Percentiles rank a stretch among this genome's conserved stretches.
Evolutionary conservation across 2,113 vertebrate species (phyloP).

Genomic region (Carlito syrichta): DNA sequence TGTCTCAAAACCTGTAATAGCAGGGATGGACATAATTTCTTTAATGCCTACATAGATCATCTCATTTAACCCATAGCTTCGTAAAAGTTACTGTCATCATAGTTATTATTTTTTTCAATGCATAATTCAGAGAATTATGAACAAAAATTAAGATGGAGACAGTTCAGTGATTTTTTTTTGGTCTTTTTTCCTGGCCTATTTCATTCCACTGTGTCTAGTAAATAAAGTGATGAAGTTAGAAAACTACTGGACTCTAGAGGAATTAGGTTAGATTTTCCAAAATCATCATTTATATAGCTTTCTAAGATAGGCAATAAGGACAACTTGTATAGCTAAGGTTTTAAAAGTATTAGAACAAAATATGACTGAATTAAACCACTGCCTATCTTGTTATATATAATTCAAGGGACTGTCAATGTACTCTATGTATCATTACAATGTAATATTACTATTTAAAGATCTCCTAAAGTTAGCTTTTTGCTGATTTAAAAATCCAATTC

Average conservation of each 20-base stretch:
- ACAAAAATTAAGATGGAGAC: not conserved
- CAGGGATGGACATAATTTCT: not conserved
- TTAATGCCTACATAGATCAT: not conserved
- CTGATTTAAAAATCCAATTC: not conserved
- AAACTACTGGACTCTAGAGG: not conserved
- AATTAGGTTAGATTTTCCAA: conserved; percentile 10
- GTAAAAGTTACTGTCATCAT: not conserved
- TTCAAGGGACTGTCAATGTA: not conserved
- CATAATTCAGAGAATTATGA: not conserved
- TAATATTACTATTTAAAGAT: not conserved
- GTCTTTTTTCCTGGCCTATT: not conserved
- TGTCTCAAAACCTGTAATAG: not conserved
- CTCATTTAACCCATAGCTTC: not conserved
- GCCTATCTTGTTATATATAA: not conserved
- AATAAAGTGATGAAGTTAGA: conserved; percentile 31
- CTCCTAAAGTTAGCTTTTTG: not conserved
- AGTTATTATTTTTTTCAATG: not conserved
- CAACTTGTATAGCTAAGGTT: conserved; percentile 8
- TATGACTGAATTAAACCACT: not conserved
- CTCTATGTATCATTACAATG: not conserved
- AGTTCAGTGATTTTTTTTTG: not conserved
- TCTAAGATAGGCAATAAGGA: not conserved
- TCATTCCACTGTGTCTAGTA: not conserved
- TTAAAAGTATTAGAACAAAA: conserved; percentile 36
- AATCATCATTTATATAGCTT: not conserved